Evolutionary conservation across 2,113 vertebrate genomes (phyloP).

Genomic region (Bungarus multicinctus): DNA sequence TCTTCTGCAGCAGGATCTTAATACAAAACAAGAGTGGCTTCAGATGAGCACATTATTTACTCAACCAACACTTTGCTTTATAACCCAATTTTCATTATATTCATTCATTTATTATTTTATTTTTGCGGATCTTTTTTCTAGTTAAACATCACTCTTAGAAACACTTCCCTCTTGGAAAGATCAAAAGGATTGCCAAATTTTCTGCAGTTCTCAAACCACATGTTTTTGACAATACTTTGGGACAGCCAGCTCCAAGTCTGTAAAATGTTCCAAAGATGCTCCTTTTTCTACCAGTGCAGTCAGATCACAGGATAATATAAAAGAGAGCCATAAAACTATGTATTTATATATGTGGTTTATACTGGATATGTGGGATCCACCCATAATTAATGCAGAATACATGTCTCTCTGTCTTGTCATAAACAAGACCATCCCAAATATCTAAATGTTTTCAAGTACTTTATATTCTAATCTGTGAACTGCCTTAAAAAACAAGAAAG

Average conservation of each 20-base stretch:
- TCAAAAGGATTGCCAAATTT: neutral
- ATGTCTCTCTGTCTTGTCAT: neutral
- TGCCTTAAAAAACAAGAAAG: neutral
- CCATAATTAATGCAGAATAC: neutral
- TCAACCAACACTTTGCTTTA: neutral
- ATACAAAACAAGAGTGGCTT: conserved; percentile 4
- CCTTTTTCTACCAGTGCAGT: neutral
- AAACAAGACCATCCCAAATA: neutral
- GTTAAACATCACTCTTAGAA: neutral
- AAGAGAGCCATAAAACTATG: neutral
- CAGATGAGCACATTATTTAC: neutral
- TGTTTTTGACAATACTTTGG: neutral
- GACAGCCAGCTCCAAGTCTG: neutral
- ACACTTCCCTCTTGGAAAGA: neutral
- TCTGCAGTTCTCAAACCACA: neutral
- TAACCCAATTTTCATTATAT: neutral
- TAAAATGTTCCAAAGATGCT: neutral
- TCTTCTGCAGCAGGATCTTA: neutral
- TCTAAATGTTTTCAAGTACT: neutral
- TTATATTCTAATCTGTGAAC: neutral
- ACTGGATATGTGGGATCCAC: neutral
- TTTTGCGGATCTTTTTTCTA: neutral
- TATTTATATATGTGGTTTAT: neutral
- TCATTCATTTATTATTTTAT: neutral
- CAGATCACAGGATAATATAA: neutral